Base-by-base conservation (phyloP, 2,888 invertebrate species). In the Luperina nickerlii region DNA sequence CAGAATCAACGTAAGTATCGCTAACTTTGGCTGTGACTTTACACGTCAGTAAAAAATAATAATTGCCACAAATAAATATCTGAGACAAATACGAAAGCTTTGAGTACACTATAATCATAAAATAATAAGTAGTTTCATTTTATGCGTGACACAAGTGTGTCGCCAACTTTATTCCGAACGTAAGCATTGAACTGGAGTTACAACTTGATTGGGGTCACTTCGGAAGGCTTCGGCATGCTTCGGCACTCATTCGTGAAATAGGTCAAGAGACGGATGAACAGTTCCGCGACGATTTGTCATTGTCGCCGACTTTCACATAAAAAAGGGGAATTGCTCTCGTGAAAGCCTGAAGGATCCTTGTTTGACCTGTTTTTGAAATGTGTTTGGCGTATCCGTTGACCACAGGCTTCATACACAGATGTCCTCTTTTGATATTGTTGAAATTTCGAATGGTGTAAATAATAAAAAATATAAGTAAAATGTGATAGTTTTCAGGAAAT, bases 211-310 rank as follows among this genome's bases (percentile, higher is more conserved):
- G 48, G 79, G 85, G 79, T 84, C 74, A 83, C 76, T 81, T 73
- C 85, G 86, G 86, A 91, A 89, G 89, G 88, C 88, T 88, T 90
- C 86, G 88, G 77, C 82, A 78, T 83, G 87, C 88, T 88, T 89
- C 86, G 88, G 78, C 84, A 82, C 86, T 89, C 90, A 90, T 86
- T 89, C 90, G 90, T 87, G 80, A 92, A 92, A 89, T 91, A 89
- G 92, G 91, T 92, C 91, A 91, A 91, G 91, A 88, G 90, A 91
- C 90, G 85, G 86, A 90, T 89, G 90, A 90, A 90, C 88, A 85
- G 87, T 88, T 89, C 73, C 45, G 71, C 77, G 70, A 76, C 87
- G 87, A 92, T 92, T 91, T 89, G 86, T 92, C 90, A 88, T 75
- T 88, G 89, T 89, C 88, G 79, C 73, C 79, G 68, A 82, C 74